Evolutionary conservation across 1,140 invertebrate genomes (phyloP), one percentile per base, ranked within the genome.

Genomic region (Drosophila orosa): DNA sequence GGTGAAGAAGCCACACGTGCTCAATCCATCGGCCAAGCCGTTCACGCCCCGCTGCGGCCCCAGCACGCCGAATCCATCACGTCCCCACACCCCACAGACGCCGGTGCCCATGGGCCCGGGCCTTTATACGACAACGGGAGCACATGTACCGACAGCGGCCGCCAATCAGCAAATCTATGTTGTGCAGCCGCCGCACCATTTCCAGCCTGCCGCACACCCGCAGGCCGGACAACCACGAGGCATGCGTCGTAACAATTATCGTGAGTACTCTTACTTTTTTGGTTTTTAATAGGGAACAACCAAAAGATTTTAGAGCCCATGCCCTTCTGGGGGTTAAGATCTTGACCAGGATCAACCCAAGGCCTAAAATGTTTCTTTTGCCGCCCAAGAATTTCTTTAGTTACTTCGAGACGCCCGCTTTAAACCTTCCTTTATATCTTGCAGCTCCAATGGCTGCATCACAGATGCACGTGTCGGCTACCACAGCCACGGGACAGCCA

Each of bases 51-150:
- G 96, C 13, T 94, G 96, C 89, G 95, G 95, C 92, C 93, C 94
- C 39, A 93, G 93, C 74, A 94, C 94, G 25, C 94, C 94, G 6
- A 94, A 93, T 78, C 93, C 93, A 52, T 94, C 93, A 79, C 92
- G 96, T 44, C 96, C 96, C 25, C 96, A 97, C 86, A 97, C 97
- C 12, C 97, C 96, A 31, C 96, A 96, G 91, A 97, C 96, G 25
- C 96, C 96, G 19, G 95, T 93, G 92, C 92, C 90, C 73, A 76
- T 93, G 91, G 76, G 29, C 5, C 50, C 90, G 67, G 47, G 89
- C 65, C 66, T 93, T 55, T 90, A 84, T 54, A 66, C 91, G 44
- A 72, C 80, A 39, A 77, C 84, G 17, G 81, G 80, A 25, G 58
- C 76, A 27, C 85, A 90, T 69, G 63, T 92, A 33, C 76, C 83